Base-by-base conservation (phyloP, 2,113 vertebrate genomes). In the Pardalotus punctatus region DNA sequence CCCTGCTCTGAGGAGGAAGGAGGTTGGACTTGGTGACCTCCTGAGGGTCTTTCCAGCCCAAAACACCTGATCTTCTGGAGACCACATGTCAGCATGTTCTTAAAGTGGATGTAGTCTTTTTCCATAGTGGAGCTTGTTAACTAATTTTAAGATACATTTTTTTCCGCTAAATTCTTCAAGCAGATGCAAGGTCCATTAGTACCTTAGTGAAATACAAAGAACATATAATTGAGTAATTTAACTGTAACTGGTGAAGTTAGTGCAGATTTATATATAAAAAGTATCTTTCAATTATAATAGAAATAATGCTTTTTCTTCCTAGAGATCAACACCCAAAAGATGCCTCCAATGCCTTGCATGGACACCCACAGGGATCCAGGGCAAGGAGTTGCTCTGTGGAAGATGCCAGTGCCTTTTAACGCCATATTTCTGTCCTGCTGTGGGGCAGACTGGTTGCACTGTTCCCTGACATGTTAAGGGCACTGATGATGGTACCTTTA, bases 281-380 rank as follows among this genome's bases (percentile, higher is more conserved):
- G 20, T 47, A 47, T 23, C 53, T 87, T 64, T 54, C 22, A 84
- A 31, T 24, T 72, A 3, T 33, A 48, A 62, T 7, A 65, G 65
- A 65, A 94, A 61, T 17, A 85, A 31, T 7, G 6, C 4, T 28
- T 73, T 61, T 40, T 45, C 40, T 61, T 42, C 56, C 51, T 47
- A 10, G 31, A 47, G 35, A 60, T 38, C 27, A 73, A 24, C 15
- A 54, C 35, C 31, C 15, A 80, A 72, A 50, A 43, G 58, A 56
- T 25, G 40, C 31, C 1, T 3, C 50, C 1, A 4, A 60, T 53
- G 66, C n/a, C 60, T 58, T 57, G 19, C 23, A 60, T 0, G 0
- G 27, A 38, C 31, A 53, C 31, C 42, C 28, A 13, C 40, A 54
- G 62, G 43, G n/a, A 45, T 27, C 29, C 29, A 31, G 65, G 27